These are phyloP conservation scores for Bufotes viridis DNA, from an alignment of 2,797 vertebrate species.

Conservation along the genomic window DNA sequence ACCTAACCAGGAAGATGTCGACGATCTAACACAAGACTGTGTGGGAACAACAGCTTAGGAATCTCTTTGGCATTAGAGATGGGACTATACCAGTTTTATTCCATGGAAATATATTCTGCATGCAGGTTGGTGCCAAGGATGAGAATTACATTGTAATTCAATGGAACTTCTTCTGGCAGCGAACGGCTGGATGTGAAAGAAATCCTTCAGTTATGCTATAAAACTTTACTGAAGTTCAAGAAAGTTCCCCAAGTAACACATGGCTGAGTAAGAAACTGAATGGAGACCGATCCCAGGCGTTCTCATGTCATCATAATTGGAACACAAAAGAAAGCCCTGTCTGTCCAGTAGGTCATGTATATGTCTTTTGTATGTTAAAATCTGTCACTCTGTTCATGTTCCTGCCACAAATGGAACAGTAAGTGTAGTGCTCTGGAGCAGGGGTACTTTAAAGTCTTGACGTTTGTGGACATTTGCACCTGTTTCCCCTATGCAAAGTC, in stretches of 20 bases:
- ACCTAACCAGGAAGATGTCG: background rate
- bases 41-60: slow-evolving; percentile 53
- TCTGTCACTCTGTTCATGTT: background rate
- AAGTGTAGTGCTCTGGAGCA: background rate
- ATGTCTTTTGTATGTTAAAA: background rate
- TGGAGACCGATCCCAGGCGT: background rate
- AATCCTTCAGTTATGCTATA: slow-evolving; percentile 55
- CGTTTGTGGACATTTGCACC: too few relatives aligned
- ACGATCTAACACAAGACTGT: slow-evolving; percentile 19
- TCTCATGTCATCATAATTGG: background rate
- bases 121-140: slow-evolving; percentile 44
- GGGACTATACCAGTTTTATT: slow-evolving; percentile 36
- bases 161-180: slow-evolving; percentile 56
- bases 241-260: slow-evolving; percentile 30
- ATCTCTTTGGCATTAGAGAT: slow-evolving; percentile 47
- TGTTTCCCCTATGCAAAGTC: too few relatives aligned
- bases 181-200: slow-evolving; percentile 35
- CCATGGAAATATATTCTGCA: slow-evolving; percentile 54
- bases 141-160: slow-evolving; percentile 56
- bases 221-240: slow-evolving; percentile 29
- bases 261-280: background rate
- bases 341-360: background rate
- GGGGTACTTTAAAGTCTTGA: too few relatives aligned
- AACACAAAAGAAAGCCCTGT: background rate
- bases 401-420: background rate